Evolutionary conservation across 2,797 vertebrate species (phyloP), one percentile per base, ranked within the genome.

Genomic region (Psittacula derbiana): DNA sequence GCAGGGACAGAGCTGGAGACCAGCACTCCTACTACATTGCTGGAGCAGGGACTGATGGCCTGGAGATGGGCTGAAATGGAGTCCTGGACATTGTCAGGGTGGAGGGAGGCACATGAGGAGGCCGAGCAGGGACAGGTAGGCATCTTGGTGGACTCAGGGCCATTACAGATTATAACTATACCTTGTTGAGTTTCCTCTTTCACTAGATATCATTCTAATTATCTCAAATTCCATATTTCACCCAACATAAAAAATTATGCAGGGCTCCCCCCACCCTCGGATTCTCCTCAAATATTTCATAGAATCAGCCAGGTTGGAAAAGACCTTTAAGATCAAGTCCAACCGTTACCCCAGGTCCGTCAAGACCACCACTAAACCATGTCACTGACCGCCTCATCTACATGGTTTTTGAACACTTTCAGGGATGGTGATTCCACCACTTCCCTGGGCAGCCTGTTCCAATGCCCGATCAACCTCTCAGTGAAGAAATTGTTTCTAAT

Each of bases 1-100:
- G 3, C 30, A 58, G 38, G 30, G 24, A 21, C 38, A 70, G 30
- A 62, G 16, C 38, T 64, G 41, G 50, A 75, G 47, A 40, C 9
- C 0, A 1, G 7, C 31, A 41, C 2, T 17, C 9, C 1, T 4
- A 30, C 16, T 46, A 10, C 16, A 21, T 33, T 1, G 0, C 3
- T 46, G 53, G 5, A 5, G 5, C 31, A 62, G 33, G 19, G 12
- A 25, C n/a, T 58, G 16, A 8, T 2, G 3, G 24, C 7, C 21
- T 30, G 6, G 1, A 33, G 12, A 33, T 28, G 14, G 27, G 30
- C 8, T 66, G 38, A 40, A 62, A 53, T 43, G 21, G 21, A 12
- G 25, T 52, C 36, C 43, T 0, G 1, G 36, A 31, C 21, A 27
- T 5, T 20, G 50, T 20, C 4, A 72, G 17, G 49, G 27, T 28